Evolutionary conservation across 2,888 invertebrate genomes (phyloP).

Genomic region (Ferdinandea cuprea): DNA sequence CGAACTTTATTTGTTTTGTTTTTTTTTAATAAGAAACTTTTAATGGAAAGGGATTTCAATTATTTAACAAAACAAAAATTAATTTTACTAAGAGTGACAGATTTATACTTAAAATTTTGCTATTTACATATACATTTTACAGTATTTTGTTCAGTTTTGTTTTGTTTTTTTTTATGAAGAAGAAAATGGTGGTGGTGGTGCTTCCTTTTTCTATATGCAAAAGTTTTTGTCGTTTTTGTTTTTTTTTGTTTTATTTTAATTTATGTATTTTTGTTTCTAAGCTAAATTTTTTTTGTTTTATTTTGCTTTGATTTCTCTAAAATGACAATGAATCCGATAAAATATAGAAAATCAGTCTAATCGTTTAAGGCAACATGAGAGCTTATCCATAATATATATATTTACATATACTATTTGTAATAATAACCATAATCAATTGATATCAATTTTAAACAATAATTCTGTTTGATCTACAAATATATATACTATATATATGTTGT

Average conservation of each 20-base stretch:
- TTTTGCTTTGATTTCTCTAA: slow-evolving; percentile 74
- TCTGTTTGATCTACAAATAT: slow-evolving; percentile 53
- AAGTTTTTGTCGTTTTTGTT: slow-evolving; percentile 45
- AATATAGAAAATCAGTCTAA: slow-evolving; percentile 86
- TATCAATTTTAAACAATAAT: slow-evolving; percentile 55
- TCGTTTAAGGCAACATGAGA: slow-evolving; percentile 88
- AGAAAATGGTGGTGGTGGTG: slow-evolving; percentile 40
- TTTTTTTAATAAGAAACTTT: slow-evolving; percentile 2
- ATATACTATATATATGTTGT: slow-evolving; percentile 12
- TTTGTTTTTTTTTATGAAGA: slow-evolving; percentile 24
- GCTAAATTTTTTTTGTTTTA: slow-evolving; percentile 51
- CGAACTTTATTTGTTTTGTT: too few species aligned
- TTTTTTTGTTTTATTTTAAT: slow-evolving; percentile 57
- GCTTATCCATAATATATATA: slow-evolving; percentile 80
- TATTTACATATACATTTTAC: slow-evolving; percentile 21
- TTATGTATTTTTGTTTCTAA: slow-evolving; percentile 62
- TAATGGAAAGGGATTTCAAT: neutral
- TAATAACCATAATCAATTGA: slow-evolving; percentile 71
- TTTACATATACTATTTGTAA: slow-evolving; percentile 42
- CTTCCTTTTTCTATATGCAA: slow-evolving; percentile 61
- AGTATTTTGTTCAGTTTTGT: slow-evolving; percentile 39
- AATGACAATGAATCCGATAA: slow-evolving; percentile 76
- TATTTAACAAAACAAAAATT: neutral
- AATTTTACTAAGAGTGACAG: neutral
- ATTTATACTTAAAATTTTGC: neutral